A percentile compares a stretch with the other conserved stretches of the same genome.
Evolutionary conservation across 1,140 invertebrate species (phyloP).

Genomic region (Musca vetustissima): DNA sequence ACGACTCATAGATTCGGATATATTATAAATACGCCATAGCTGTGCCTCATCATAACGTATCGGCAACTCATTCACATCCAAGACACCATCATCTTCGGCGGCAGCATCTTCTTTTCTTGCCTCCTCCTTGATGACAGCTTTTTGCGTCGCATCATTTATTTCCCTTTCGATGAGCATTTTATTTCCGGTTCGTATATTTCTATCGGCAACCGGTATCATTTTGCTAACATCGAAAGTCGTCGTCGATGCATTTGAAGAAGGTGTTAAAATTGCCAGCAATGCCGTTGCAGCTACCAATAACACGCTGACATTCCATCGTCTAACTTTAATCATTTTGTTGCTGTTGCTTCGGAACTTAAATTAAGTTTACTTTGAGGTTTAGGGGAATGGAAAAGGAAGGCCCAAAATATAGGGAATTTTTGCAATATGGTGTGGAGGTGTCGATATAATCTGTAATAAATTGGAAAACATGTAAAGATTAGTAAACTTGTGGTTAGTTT

Average conservation of each 20-base stretch:
- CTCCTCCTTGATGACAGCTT: not conserved
- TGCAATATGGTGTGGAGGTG: too few species aligned
- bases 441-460: too few species aligned
- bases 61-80: conserved; percentile 41
- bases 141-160: conserved; percentile 23
- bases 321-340: not conserved
- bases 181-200: conserved; percentile 31
- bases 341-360: too few species aligned
- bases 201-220: conserved; percentile 16
- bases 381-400: too few species aligned
- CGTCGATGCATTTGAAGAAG: conserved; percentile 21
- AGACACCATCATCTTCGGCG: conserved; percentile 7
- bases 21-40: conserved; percentile 60
- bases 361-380: not conserved
- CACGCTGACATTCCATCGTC: not conserved
- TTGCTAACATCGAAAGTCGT: conserved; percentile 26
- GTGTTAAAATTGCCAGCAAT: not conserved
- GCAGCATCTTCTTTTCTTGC: not conserved
- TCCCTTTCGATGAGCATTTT: conserved; percentile 28
- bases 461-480: too few species aligned
- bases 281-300: conserved; percentile 10
- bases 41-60: conserved; percentile 61
- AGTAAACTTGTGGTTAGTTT: too few species aligned
- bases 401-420: too few species aligned
- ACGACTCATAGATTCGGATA: conserved; percentile 38